phyloP scores from a whole-genome alignment of 2,888 invertebrate species.

The Resseliella maxima region DNA sequence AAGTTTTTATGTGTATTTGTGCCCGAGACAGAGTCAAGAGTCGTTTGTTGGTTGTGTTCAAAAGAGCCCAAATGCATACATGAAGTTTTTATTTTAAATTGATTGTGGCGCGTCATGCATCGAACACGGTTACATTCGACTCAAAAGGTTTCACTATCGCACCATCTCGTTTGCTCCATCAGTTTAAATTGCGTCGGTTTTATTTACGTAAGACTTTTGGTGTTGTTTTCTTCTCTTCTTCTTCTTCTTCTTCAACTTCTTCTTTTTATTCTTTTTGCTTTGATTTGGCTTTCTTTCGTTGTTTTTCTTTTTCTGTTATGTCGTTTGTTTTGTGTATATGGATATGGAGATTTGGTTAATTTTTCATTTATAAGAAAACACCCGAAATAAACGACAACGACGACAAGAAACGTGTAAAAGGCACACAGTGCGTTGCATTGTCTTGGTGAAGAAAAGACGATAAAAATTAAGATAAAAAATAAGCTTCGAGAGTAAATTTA shows the following conservation, averaged over 20 bases:
- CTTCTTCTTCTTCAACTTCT: too few species aligned
- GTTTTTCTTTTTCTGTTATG: neutral
- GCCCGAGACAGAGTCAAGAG: neutral
- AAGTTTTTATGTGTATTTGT: neutral
- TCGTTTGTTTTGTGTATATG: neutral
- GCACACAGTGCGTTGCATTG: neutral
- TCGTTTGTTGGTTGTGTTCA: neutral
- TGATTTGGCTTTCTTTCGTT: slow-evolving; percentile 42
- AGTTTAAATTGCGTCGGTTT: neutral
- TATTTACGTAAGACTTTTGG: slow-evolving; percentile 37
- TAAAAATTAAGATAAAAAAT: slow-evolving; percentile 53
- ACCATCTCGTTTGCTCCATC: neutral
- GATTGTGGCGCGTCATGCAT: slow-evolving; percentile 54
- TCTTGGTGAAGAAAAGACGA: slow-evolving; percentile 28
- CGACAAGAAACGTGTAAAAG: neutral
- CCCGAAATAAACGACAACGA: slow-evolving; percentile 2
- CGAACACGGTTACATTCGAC: slow-evolving; percentile 5
- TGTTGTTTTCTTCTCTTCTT: neutral
- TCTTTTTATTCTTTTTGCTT: too few species aligned
- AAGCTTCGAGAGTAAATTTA: slow-evolving; percentile 28
- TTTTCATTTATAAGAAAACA: slow-evolving; percentile 21
- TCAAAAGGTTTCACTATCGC: neutral
- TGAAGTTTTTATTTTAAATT: slow-evolving; percentile 30
- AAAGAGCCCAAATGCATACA: slow-evolving; percentile 9
- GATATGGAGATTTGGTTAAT: slow-evolving; percentile 41